Evolutionary conservation across 2,113 vertebrate genomes (phyloP), one percentile per base, ranked within the genome.

Genomic region (Corythornis cristatus): DNA sequence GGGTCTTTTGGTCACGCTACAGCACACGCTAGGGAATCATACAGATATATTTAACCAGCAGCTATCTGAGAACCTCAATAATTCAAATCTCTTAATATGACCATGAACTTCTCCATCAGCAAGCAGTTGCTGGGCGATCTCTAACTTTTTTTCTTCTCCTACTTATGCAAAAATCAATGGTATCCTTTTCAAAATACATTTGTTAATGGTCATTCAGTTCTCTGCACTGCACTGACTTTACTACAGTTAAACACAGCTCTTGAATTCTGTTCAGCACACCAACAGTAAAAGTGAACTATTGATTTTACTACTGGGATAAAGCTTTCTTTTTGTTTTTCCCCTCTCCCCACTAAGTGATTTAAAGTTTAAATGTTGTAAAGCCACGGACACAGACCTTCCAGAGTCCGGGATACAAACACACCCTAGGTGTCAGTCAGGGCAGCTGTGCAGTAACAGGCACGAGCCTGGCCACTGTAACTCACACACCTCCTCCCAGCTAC

Each of bases 121-220:
- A 88, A 86, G 61, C 66, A 92, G 65, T 15, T 87, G 62, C 86
- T 92, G 50, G 48, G 46, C 1, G 6, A 78, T 84, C 25, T 45
- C 22, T 15, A 31, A 43, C 14, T 16, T 65, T 81, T 56, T 56
- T 83, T 64, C 95, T 94, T 94, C 86, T 94, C 73, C 89, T 87
- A 93, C 66, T 82, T 79, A 87, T 42, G 70, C 78, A 93, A 81
- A 94, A 86, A 48, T 8, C 45, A 50, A 83, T 28, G 12, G 60
- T 33, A 83, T 43, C 43, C 81, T 78, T 83, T 65, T 48, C 66
- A 57, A 89, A 91, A 61, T 4, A 73, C 7, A n/a, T 28, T 61
- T 58, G 31, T 51, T 88, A 83, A 83, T 3, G 40, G 82, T 80
- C 72, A 93, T 60, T 82, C 60, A 73, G 48, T 45, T 91, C 53